Evolutionary conservation across 2,888 invertebrate genomes (phyloP), one percentile per base, ranked within the genome.

Genomic region (Argyresthia albistria): DNA sequence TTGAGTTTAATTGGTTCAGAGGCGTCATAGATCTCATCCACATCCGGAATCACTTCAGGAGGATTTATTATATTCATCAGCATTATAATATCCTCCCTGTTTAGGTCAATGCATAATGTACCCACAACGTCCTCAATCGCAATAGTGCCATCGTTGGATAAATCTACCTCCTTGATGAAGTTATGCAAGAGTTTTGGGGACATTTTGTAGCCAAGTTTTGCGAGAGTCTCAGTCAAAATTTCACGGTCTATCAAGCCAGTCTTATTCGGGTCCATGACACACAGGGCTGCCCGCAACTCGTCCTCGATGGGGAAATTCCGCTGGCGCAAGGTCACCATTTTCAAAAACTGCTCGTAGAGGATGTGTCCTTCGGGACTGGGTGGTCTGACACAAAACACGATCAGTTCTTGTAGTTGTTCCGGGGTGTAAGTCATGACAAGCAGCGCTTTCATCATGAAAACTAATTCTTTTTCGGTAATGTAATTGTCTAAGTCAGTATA

Each of bases 51-150:
- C 25, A 25, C 25, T 25, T 25, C 3, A 25, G 25, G 25, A 25
- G 25, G 25, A 25, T 25, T 25, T 25, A 25, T 4, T 4, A 25
- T 25, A 25, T 25, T 25, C 25, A 25, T 25, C 25, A 25, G 25
- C 6, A 25, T 25, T 4, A 25, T 55, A 51, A 86, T 59, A 58
- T 86, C 84, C 47, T 86, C 84, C 57, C 58, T 70, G 56, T 80
- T 83, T 53, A 86, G 66, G 62, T 86, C 86, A 42, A 84, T 75
- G 51, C 80, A 75, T 71, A 86, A 73, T 10, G 84, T 83, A n/a
- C 80, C 84, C 6, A 86, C 72, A 6, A 82, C 71, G 56, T 86
- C 86, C 55, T 84, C 84, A 45, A 84, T 64, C 16, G 81, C 81
- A 53, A 86, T 71, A 6, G 77, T 80, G 14, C 86, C 86, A 58